Evolutionary conservation across 2,888 invertebrate species (phyloP).

Genomic region (Phaonia tiefii): DNA sequence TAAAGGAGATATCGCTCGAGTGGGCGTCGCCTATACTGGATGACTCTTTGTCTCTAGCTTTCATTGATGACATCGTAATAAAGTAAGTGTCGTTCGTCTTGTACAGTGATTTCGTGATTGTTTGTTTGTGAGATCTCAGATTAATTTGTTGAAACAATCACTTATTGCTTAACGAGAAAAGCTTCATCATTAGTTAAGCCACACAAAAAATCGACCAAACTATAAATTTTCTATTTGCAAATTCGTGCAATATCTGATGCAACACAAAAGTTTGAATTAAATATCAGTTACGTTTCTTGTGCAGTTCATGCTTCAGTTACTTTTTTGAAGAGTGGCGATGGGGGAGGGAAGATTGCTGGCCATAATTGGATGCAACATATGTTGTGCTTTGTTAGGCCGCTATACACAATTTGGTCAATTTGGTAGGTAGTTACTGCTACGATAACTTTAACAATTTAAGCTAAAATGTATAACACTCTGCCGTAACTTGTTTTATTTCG

Average conservation of each 20-base stretch:
- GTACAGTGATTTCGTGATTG: too few relatives aligned
- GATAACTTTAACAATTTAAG: neutral
- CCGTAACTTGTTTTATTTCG: neutral
- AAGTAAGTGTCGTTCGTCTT: too few relatives aligned
- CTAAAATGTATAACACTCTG: neutral
- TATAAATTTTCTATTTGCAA: neutral
- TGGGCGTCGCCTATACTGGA: too few relatives aligned
- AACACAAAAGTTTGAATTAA: constrained; percentile 30
- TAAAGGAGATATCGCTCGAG: too few relatives aligned
- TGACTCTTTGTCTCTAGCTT: too few relatives aligned
- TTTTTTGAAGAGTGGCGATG: constrained; percentile 22
- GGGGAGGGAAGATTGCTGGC: neutral
- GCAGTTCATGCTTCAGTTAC: constrained; percentile 52
- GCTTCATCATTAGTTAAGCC: too few relatives aligned
- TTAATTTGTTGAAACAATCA: too few relatives aligned
- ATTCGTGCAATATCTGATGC: constrained; percentile 35
- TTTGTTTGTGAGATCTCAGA: too few relatives aligned
- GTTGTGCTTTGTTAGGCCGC: constrained; percentile 1
- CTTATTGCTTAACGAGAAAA: too few relatives aligned
- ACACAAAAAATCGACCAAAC: too few relatives aligned
- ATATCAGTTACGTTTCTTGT: constrained; percentile 26
- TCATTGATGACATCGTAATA: too few relatives aligned
- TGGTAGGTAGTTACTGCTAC: neutral
- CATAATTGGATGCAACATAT: constrained; percentile 46
- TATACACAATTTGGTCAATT: constrained; percentile 9